These are phyloP conservation scores for Xerus inauris DNA, from an alignment of 2,113 vertebrate species.

Conservation along the genomic window DNA sequence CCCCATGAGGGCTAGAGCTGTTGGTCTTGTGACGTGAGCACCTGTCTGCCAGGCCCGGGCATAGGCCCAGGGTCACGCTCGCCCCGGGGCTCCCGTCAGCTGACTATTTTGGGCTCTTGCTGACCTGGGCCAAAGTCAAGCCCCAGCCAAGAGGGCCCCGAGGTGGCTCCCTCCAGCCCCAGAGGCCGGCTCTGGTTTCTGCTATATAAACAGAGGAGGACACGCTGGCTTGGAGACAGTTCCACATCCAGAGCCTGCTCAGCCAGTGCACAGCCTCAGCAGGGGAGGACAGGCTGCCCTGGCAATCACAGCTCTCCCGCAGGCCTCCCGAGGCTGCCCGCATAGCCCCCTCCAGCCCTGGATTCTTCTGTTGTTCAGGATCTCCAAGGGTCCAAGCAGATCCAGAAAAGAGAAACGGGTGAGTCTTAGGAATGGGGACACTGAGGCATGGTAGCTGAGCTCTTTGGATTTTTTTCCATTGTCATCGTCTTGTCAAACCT, in stretches of 20 bases:
- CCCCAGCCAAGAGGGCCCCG: conserved; percentile 63
- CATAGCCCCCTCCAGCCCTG: neutral
- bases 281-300: neutral
- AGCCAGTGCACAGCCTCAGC: neutral
- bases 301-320: neutral
- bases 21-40: conserved; percentile 82
- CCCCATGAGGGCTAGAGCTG: conserved; percentile 61
- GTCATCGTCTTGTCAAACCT: neutral
- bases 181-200: conserved; percentile 75
- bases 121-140: conserved; percentile 78
- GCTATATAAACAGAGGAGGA: conserved; percentile 79
- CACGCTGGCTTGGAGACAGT: conserved; percentile 65
- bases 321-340: conserved; percentile 9
- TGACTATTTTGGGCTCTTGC: conserved; percentile 79
- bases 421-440: conserved; percentile 50
- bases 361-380: neutral
- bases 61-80: conserved; percentile 77
- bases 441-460: neutral
- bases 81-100: conserved; percentile 71
- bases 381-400: neutral
- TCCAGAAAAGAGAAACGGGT: conserved; percentile 53
- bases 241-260: conserved; percentile 12
- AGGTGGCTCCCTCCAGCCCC: conserved; percentile 60
- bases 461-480: neutral
- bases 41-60: conserved; percentile 80